Evolutionary conservation across 2,113 vertebrate genomes (phyloP).

Genomic region (Colistium nudipinnis): DNA sequence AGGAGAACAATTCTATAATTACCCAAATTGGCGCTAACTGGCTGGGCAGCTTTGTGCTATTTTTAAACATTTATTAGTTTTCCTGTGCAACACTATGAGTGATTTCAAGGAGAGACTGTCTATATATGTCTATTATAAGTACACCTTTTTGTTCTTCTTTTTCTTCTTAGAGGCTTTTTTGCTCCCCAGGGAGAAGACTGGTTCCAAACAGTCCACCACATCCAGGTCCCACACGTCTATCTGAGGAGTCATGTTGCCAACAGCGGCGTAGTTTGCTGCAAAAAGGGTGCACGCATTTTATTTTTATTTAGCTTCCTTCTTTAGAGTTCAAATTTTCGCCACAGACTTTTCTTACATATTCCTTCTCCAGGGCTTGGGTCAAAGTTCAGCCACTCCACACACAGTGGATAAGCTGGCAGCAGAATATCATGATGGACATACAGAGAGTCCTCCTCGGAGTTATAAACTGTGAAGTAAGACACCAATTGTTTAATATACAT

Average conservation of each 20-base stretch:
- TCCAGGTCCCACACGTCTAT: conserved; percentile 98
- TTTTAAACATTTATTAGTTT: too few relatives aligned
- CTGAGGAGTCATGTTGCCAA: conserved; percentile 95
- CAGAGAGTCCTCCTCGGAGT: conserved; percentile 92
- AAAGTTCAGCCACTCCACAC: conserved; percentile 95
- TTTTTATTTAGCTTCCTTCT: background rate
- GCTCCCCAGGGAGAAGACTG: conserved; percentile 91
- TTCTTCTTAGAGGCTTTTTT: conserved; percentile 91
- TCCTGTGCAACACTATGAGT: too few relatives aligned
- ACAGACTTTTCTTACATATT: conserved; percentile 75
- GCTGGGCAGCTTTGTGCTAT: too few relatives aligned
- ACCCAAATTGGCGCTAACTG: too few relatives aligned
- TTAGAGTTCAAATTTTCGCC: background rate
- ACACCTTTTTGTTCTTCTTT: conserved; percentile 90
- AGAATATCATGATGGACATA: conserved; percentile 96
- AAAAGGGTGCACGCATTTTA: background rate
- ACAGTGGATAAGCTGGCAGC: conserved; percentile 93
- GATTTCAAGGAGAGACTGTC: background rate
- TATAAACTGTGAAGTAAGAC: conserved; percentile 87
- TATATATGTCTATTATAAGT: background rate
- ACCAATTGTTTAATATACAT: background rate
- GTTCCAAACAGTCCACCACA: conserved; percentile 94
- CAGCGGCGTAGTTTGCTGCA: conserved; percentile 91
- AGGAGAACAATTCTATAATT: background rate
- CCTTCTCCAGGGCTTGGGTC: conserved; percentile 90